Conservation (phyloP, 2,113 vertebrate species). For the Elanoides forficatus region DNA sequence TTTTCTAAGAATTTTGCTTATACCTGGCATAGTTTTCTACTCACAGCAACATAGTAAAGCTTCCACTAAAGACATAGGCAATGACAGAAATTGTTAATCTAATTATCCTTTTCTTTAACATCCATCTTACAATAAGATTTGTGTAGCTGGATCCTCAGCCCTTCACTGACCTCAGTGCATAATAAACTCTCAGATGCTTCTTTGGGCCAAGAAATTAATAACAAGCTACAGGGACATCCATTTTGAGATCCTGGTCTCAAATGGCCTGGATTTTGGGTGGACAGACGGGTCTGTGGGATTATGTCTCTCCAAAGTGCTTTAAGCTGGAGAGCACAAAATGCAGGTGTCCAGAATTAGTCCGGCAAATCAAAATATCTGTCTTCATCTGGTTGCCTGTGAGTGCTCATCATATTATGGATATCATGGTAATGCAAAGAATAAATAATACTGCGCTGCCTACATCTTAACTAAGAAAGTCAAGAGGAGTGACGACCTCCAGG, state of each 20-base stretch:
- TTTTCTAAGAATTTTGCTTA: not conserved
- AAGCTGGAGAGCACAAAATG: not conserved
- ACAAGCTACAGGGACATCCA: not conserved
- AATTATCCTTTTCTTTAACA: not conserved
- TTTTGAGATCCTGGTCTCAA: not conserved
- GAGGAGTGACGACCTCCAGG: fast-evolving
- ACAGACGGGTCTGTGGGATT: not conserved
- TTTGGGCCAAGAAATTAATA: not conserved
- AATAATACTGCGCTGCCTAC: not conserved
- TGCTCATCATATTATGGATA: not conserved
- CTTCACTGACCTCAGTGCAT: not conserved
- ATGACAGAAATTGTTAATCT: not conserved
- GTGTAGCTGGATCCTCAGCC: not conserved
- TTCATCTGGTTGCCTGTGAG: not conserved
- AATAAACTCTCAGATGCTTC: not conserved
- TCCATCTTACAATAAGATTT: not conserved
- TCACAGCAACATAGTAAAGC: not conserved
- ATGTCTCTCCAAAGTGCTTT: not conserved
- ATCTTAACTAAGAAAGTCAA: not conserved
- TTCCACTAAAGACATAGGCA: not conserved
- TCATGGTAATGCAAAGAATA: not conserved
- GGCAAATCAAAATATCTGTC: not conserved
- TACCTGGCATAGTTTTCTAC: not conserved
- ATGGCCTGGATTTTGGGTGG: not conserved
- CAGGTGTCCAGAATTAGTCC: not conserved